Base-by-base conservation (phyloP, 1,140 invertebrate species). In the Camponotus pennsylvanicus region DNA sequence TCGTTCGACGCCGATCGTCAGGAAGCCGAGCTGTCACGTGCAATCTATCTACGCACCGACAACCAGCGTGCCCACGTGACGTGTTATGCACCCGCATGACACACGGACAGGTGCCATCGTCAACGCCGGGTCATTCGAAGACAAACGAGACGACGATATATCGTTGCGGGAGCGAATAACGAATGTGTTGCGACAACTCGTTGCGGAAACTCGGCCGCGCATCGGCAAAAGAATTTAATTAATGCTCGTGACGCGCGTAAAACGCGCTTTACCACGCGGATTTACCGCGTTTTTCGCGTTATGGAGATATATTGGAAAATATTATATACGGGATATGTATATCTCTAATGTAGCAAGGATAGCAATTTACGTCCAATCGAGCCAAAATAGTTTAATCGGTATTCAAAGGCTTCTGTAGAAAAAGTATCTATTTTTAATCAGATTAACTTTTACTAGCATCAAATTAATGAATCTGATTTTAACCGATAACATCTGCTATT, bases 81-180 rank as follows among this genome's bases (percentile, higher is more conserved):
- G 67, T 84, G 88, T 90, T 89, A 87, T 87, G 88, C 80, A 79
- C 89, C 89, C 89, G 89, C 89, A 90, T 90, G 88, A 87, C 77
- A 89, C 78, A 84, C 78, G 73, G 83, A 52, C 89, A 90, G 88
- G 89, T 90, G 88, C 89, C 88, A 89, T 89, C 83, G 79, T 89
- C 75, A 78, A 78, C 52, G 37, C 66, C 34, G 88, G 78, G 63
- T 86, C 69, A 89, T 86, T 89, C 40, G 86, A 89, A 89, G 86
- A 89, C 78, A 75, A 89, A 86, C 55, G 84, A 78, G 85, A 77
- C 85, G 69, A 71, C 63, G 52, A 66, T 80, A 57, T 80, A 83
- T 83, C 79, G 79, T 49, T 75, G 79, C 13, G 69, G 69, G 40
- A 45, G 18, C 42, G 69, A 80, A 70, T 75, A 69, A 80, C 61